These are phyloP conservation scores for Pandemis cinnamomeana DNA, from an alignment of 2,888 invertebrate genomes.

Conservation along the genomic window DNA sequence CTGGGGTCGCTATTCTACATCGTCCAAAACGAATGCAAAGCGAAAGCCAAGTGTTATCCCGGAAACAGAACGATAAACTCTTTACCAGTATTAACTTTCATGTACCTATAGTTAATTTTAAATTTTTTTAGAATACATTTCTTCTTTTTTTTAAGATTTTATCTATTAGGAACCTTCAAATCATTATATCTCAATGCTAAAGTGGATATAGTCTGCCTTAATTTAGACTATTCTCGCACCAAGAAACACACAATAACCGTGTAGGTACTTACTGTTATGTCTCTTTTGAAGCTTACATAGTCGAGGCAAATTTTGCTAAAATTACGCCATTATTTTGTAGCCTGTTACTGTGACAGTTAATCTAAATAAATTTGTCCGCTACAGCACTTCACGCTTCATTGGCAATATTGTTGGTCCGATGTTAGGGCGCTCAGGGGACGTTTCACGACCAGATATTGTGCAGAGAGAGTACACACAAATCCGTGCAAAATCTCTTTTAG, in stretches of 20 bases:
- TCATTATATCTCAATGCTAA: not conserved
- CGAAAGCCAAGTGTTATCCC: not conserved
- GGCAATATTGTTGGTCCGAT: constrained; percentile 24
- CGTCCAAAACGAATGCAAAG: not conserved
- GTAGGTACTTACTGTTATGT: not conserved
- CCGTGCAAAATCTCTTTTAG: not conserved
- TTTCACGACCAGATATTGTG: constrained; percentile 8
- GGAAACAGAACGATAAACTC: not conserved
- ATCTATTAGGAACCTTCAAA: not conserved
- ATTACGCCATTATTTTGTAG: not conserved
- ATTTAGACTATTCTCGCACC: not conserved
- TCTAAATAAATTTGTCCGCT: constrained; percentile 31
- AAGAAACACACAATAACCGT: not conserved
- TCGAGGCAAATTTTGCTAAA: not conserved
- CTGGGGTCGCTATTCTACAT: not conserved
- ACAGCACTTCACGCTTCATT: constrained; percentile 20
- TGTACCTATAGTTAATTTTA: too few species aligned
- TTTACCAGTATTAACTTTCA: too few species aligned
- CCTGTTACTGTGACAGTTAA: constrained; percentile 27
- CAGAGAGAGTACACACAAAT: not conserved
- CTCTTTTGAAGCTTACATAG: not conserved
- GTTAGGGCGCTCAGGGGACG: constrained; percentile 20
- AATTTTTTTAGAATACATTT: not conserved
- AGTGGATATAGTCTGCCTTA: not conserved
- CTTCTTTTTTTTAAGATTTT: not conserved